A percentile compares a stretch with the other conserved stretches of the same genome.
phyloP scores from a whole-genome alignment of 2,797 vertebrate genomes.

The Microchirus variegatus region DNA sequence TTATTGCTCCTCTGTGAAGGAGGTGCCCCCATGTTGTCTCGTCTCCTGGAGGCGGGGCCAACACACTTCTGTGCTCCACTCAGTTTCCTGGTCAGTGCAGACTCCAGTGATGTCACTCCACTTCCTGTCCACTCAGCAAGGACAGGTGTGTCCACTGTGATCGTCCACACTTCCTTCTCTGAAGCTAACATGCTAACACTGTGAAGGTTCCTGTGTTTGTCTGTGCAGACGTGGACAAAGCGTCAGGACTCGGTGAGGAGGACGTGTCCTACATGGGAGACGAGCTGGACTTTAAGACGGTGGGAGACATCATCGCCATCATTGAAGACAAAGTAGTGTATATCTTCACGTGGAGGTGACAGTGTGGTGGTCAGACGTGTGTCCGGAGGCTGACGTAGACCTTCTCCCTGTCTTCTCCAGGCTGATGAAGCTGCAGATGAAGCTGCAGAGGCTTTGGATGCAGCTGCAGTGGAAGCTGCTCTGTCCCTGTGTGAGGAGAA shows the following conservation, averaged over 20 bases:
- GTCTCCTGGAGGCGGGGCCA: constrained; percentile 95
- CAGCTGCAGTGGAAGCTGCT: constrained; percentile 94
- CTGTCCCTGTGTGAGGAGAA: constrained; percentile 95
- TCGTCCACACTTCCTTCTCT: background rate
- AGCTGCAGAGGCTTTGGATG: constrained; percentile 92
- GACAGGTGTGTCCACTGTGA: constrained; percentile 64
- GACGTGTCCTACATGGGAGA: constrained; percentile 93
- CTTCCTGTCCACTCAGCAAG: constrained; percentile 77
- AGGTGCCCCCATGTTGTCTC: constrained; percentile 98
- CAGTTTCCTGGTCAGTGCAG: constrained; percentile 87
- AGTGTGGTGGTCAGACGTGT: too few species aligned
- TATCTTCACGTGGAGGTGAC: too few species aligned
- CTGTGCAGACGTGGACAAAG: constrained; percentile 85
- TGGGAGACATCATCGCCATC: constrained; percentile 97
- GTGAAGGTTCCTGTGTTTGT: constrained; percentile 70
- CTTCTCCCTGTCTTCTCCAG: constrained; percentile 74
- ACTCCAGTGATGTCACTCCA: constrained; percentile 77
- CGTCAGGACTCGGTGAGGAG: constrained; percentile 86
- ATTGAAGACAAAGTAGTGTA: constrained; percentile 86
- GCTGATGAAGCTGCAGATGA: constrained; percentile 91
- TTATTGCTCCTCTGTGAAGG: too few species aligned
- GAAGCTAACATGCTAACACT: too few species aligned
- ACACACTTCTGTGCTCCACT: constrained; percentile 91
- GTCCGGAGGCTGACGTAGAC: too few species aligned
- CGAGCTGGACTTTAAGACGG: constrained; percentile 94